A percentile compares a stretch with the other conserved stretches of the same genome.
Conservation (phyloP, 2,888 invertebrate genomes). For the Catonia carolina region DNA sequence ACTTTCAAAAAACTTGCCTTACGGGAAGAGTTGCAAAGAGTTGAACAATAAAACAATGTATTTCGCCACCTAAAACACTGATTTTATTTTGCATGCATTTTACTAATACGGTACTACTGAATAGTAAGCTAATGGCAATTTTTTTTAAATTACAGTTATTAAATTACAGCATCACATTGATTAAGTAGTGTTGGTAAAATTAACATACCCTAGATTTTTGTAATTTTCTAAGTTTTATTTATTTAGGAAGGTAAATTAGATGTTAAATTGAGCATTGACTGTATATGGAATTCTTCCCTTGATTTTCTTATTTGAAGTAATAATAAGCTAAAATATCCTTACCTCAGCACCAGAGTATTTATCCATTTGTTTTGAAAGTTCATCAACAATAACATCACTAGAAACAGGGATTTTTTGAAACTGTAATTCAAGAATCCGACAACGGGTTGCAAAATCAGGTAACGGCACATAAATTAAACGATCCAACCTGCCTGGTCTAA, state of each 20-base stretch:
- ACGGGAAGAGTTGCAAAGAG: too few species aligned
- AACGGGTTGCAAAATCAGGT: slow-evolving; percentile 72
- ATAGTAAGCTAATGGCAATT: too few species aligned
- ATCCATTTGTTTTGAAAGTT: slow-evolving; percentile 61
- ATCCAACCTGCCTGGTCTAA: slow-evolving; percentile 88
- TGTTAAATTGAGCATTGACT: background rate
- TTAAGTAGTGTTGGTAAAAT: background rate
- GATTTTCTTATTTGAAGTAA: too few species aligned
- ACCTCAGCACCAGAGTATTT: slow-evolving; percentile 94
- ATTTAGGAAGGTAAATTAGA: background rate
- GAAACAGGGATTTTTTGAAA: slow-evolving; percentile 63
- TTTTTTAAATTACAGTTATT: too few species aligned
- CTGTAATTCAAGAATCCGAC: slow-evolving; percentile 75
- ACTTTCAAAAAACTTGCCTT: too few species aligned
- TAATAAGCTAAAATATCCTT: slow-evolving; percentile 39
- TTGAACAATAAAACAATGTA: too few species aligned
- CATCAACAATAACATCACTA: slow-evolving; percentile 57
- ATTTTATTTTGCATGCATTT: too few species aligned
- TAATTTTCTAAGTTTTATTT: background rate
- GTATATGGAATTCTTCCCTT: too few species aligned
- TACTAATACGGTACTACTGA: too few species aligned
- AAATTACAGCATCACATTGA: too few species aligned
- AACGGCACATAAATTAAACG: slow-evolving; percentile 87
- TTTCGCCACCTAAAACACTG: too few species aligned
- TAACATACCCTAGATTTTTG: background rate